Percentiles rank a stretch among this genome's conserved stretches.
Conservation (phyloP, 2,888 invertebrate species). For the Catocala fraxini region DNA sequence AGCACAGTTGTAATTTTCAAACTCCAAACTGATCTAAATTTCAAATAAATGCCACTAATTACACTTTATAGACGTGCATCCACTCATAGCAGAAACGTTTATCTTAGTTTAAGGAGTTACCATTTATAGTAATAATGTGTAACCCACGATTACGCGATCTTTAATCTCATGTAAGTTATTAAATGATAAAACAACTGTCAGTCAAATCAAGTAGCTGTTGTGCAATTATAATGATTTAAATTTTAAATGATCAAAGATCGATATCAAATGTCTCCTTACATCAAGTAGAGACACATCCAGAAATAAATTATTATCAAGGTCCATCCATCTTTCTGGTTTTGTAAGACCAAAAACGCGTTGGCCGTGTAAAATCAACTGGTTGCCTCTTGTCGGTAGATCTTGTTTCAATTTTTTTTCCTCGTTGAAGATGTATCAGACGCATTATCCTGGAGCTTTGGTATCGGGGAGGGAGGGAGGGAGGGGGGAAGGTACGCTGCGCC, state of each 20-base stretch:
- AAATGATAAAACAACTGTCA: too few species aligned
- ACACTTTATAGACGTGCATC: too few species aligned
- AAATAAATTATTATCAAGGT: conserved; percentile 64
- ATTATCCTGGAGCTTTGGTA: conserved; percentile 81
- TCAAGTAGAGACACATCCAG: conserved; percentile 29
- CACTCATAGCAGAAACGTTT: too few species aligned
- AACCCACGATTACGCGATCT: too few species aligned
- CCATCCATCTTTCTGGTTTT: conserved; percentile 70
- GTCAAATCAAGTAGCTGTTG: too few species aligned
- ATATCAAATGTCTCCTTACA: background rate
- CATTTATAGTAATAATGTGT: too few species aligned
- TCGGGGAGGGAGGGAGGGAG: conserved; percentile 55
- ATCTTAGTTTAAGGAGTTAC: too few species aligned
- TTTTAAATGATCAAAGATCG: background rate
- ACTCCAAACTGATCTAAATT: too few species aligned
- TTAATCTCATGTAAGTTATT: too few species aligned
- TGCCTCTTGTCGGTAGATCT: conserved; percentile 72
- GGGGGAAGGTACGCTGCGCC: conserved; percentile 49
- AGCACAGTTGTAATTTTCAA: too few species aligned
- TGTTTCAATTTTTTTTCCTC: conserved; percentile 79
- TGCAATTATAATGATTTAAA: background rate
- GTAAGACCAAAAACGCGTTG: conserved; percentile 70
- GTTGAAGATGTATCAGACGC: conserved; percentile 81
- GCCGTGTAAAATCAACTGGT: conserved; percentile 78
- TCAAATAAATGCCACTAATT: too few species aligned